phyloP scores from a whole-genome alignment of 2,888 invertebrate genomes.

The Hirtodrosophila duncani region DNA sequence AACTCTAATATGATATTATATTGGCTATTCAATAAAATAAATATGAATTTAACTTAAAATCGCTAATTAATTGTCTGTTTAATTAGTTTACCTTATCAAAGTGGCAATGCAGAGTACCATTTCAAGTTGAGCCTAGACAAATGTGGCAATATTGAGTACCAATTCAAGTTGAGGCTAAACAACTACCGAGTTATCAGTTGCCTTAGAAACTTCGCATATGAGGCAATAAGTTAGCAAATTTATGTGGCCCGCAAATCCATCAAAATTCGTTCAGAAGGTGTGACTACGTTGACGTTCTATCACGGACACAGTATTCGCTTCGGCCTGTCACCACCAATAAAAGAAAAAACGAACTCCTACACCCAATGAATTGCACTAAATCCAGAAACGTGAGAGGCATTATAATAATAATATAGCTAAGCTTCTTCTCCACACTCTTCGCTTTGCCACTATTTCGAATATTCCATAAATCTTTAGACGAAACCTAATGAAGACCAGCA shows the following conservation, averaged over 20 bases:
- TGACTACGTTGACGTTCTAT: constrained; percentile 31
- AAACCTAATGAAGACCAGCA: constrained; percentile 43
- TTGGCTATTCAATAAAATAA: too few relatives aligned
- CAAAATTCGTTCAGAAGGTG: constrained; percentile 40
- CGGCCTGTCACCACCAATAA: not conserved
- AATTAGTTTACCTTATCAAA: too few relatives aligned
- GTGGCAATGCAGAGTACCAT: too few relatives aligned
- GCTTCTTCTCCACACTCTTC: constrained; percentile 27
- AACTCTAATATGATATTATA: too few relatives aligned
- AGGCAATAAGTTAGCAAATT: constrained; percentile 12
- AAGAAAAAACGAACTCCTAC: constrained; percentile 24
- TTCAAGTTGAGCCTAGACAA: too few relatives aligned
- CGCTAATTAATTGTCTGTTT: too few relatives aligned
- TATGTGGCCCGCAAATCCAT: constrained; percentile 35
- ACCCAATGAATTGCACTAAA: constrained; percentile 60
- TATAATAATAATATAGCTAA: constrained; percentile 25
- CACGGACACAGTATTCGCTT: constrained; percentile 6
- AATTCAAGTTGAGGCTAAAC: not conserved
- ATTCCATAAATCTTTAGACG: constrained; percentile 52
- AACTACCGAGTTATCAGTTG: too few relatives aligned
- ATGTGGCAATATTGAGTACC: too few relatives aligned
- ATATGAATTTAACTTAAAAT: too few relatives aligned
- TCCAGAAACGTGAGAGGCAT: constrained; percentile 49
- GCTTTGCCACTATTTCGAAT: constrained; percentile 39
- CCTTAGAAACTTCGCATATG: too few relatives aligned